phyloP scores from a whole-genome alignment of 1,140 invertebrate species.

The Lasaia peninsularis region DNA sequence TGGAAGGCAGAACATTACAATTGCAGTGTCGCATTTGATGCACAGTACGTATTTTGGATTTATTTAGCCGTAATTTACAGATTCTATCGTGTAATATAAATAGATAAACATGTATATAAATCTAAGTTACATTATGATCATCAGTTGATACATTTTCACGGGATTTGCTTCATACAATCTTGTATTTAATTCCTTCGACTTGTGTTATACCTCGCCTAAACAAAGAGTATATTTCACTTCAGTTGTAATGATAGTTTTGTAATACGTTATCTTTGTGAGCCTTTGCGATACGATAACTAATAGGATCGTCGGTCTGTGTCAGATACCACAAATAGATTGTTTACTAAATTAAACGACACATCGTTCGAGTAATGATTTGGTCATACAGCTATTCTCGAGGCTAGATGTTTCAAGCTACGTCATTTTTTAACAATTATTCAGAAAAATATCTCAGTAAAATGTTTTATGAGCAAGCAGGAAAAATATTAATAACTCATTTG shows the following conservation, averaged over 20 bases:
- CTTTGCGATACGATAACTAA: constrained; percentile 25
- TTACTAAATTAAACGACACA: constrained; percentile 14
- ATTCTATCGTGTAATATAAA: not conserved
- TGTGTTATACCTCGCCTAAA: not conserved
- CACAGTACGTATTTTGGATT: constrained; percentile 48
- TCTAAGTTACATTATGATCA: not conserved
- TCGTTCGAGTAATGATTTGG: constrained; percentile 14
- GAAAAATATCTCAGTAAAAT: not conserved
- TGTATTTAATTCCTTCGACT: constrained; percentile 5
- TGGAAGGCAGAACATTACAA: constrained; percentile 35
- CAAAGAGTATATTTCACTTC: not conserved
- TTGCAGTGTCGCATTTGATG: constrained; percentile 51
- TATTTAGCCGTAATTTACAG: not conserved
- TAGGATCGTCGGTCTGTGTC: constrained; percentile 28
- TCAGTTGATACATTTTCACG: not conserved
- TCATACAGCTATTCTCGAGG: constrained; percentile 7
- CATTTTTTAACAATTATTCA: not conserved
- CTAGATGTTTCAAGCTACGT: not conserved
- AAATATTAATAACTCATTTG: not conserved
- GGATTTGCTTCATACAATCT: not conserved
- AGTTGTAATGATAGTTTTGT: not conserved
- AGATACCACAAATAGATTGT: constrained; percentile 39
- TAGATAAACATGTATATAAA: not conserved
- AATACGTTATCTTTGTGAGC: not conserved
- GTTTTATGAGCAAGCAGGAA: not conserved